Base-by-base conservation (phyloP, 2,888 invertebrate genomes). In the Limnephilus lunatus region DNA sequence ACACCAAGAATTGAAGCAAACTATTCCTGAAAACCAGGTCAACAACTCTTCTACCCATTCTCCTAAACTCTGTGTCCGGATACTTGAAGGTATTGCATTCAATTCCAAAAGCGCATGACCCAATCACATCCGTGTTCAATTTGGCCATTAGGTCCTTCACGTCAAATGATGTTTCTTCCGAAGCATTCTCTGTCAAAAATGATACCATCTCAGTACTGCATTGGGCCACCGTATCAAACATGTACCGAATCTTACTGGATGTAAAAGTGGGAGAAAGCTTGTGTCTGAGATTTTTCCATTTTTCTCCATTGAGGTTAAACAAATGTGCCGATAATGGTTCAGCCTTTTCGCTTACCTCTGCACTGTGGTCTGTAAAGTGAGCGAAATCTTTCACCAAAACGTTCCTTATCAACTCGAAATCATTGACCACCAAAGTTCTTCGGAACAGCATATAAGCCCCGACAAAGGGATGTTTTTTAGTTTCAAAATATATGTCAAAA, bases 401-500 rank as follows among this genome's bases (percentile, higher is more conserved):
- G 14, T 93, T 80, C 81, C 94, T 94, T 0, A 95, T 94, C 12
- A 95, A 92, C 11, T 95, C 95, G 32, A 95, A 93, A 89, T 94
- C 94, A 30, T 94, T 93, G 5, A 94, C 68, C 0, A 93, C 91
- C 15, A 93, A 85, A 9, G 92, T 91, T n/a, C 92, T 93, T 81
- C 90, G 85, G 48, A 90, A 81, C 19, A 93, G 15, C 90, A 91
- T 92, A 87, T 68, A 93, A n/a, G 90, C 82, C 30, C 93, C 93
- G 25, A 90, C n/a, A 68, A 88, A 92, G 5, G 92, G 93, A 14
- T 95, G 94, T 94, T 95, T 94, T 94, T 96, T 96, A 94, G 96
- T 96, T 86, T 95, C 94, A n/a, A 95, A 94, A 94, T 97, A 97
- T 85, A 96, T 95, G 94, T 97, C 96, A 92, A 96, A 96, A 90